Evolutionary conservation across 1,140 invertebrate genomes (phyloP), one percentile per base, ranked within the genome.

Genomic region (Lucilia cuprina): DNA sequence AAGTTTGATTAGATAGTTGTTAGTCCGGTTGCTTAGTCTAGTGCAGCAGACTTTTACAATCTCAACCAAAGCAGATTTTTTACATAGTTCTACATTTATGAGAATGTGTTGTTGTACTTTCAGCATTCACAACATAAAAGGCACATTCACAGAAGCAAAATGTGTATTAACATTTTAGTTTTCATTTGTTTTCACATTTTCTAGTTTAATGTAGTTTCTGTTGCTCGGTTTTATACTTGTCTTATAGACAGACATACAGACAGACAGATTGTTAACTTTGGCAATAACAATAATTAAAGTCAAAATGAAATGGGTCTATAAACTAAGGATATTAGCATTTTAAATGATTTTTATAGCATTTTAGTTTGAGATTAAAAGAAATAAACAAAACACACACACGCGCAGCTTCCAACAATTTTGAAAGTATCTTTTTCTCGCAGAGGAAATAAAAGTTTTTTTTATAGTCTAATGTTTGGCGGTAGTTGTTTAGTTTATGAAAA

Each of bases 231-330:
- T 78, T 78, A 41, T 78, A 49, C 41, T n/a, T 30, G 75, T 78
- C 41, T 83, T 82, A 41, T 80, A 80, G 77, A 84, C 85, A 85
- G 83, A 85, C 86, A 88, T 82, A 41, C 50, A 80, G 77, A 84
- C 85, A 85, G 83, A 85, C 86, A 88, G 88, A 88, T 89, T 89
- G 88, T 89, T 89, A 89, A 88, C 88, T 89, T 89, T 86, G 87
- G 87, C 88, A 88, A 89, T 89, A 89, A 89, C 88, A 89, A 89
- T 89, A 89, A 89, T 89, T 89, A 89, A 88, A 89, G 88, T 88
- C 87, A 85, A 88, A 87, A 89, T 89, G 88, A 88, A 89, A 89
- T 88, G 88, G 86, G 87, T 89, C 88, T 89, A 88, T 88, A 87
- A 84, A 87, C 87, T 86, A 86, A 87, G 47, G 47, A 49, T 47